Evolutionary conservation across 2,113 vertebrate genomes (phyloP), one percentile per base, ranked within the genome.

Genomic region (Engraulis encrasicolus): DNA sequence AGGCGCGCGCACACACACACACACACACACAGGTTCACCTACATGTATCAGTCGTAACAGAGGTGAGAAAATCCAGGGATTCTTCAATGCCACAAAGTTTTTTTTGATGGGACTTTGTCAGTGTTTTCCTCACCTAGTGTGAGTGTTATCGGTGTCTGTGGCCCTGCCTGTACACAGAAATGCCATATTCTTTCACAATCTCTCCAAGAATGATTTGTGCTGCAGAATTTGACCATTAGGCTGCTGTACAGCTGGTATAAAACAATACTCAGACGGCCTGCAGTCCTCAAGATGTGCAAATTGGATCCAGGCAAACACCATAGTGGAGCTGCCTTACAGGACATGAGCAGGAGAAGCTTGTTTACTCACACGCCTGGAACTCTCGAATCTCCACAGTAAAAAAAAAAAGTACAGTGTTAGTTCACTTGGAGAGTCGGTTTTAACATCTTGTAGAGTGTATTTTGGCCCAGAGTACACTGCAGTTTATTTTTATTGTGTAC

Each of bases 1-100:
- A 85, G 81, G 37, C 84, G 37, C 81, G 27, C 87, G 54, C 89
- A 77, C 80, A 80, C n/a, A 87, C 89, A 87, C 86, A 90, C 79
- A 78, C 61, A 31, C 9, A 71, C 12, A 15, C 61, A 20, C 14
- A 71, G 27, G 61, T 71, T 12, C 61, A 71, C 23, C 11, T n/a
- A n/a, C n/a, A n/a, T n/a, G n/a, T 71, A 71, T 71, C 23, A 71
- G 23, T 23, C 27, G 61, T 71, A 34, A 15, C 23, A 71, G 7
- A 31, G 23, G 23, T n/a, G 27, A 7, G 31, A 71, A 71, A 54
- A 11, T 6, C 6, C 1, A 34, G 5, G 0, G 31, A 12, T 31
- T 71, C 27, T 31, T 71, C 0, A 71, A 66, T 66, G 58, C 58
- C 58, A 66, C n/a, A 34, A 27, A 71, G 27, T 31, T 71, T 71